These are phyloP conservation scores for Amphilophus citrinellus DNA, from an alignment of 2,113 vertebrate genomes.

Conservation along the genomic window DNA sequence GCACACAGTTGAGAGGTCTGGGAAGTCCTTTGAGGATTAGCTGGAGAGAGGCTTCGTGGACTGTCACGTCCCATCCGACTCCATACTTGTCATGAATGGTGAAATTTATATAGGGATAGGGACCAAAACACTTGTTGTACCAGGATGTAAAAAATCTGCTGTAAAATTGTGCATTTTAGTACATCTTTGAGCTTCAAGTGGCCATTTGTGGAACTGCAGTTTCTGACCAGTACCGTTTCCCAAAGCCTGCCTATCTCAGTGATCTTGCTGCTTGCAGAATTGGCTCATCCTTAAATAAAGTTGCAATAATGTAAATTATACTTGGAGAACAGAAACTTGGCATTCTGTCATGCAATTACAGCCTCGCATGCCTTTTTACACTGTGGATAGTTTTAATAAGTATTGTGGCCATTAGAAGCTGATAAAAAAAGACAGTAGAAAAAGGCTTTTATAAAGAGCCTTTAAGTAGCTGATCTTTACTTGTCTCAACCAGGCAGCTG, in stretches of 20 bases:
- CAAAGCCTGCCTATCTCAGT: background rate
- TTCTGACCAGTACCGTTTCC: background rate
- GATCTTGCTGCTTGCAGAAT: background rate
- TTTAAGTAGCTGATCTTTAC: conserved; percentile 32
- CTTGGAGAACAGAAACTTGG: background rate
- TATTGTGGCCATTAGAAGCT: background rate
- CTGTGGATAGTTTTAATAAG: background rate
- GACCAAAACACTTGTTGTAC: background rate
- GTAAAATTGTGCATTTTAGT: background rate
- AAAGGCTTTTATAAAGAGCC: conserved; percentile 12
- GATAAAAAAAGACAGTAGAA: background rate
- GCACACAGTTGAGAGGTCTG: too few relatives aligned
- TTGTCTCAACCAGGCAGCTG: conserved; percentile 27
- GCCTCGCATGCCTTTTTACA: background rate
- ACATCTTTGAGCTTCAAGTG: background rate
- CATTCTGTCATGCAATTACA: background rate
- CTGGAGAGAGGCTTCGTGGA: background rate
- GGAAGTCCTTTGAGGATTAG: too few relatives aligned
- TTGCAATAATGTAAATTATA: background rate
- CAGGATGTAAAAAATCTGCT: background rate
- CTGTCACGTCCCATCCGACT: background rate
- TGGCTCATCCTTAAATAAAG: background rate
- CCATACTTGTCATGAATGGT: background rate
- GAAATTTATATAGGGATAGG: background rate
- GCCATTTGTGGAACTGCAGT: background rate